Conservation (phyloP, 2,888 invertebrate species). For the Drosophila putrida region DNA sequence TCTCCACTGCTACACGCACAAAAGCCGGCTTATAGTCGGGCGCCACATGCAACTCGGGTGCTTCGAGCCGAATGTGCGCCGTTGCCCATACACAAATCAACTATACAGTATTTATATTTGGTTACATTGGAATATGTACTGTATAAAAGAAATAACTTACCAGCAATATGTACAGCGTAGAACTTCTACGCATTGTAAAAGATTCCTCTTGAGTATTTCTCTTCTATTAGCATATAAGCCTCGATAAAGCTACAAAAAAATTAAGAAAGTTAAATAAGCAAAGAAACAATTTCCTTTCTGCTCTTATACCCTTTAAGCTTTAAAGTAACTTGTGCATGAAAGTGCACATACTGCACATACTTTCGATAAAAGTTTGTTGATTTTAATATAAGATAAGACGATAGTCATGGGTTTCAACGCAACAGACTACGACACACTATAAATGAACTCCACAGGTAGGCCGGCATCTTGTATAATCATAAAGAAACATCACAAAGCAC, state of each 20-base stretch:
- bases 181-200: slow-evolving; percentile 54
- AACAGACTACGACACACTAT: too few species aligned
- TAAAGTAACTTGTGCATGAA: too few species aligned
- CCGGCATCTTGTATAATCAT: too few species aligned
- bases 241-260: not conserved
- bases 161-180: slow-evolving; percentile 55
- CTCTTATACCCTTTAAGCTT: too few species aligned
- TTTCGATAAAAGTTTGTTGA: too few species aligned
- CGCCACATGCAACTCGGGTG: slow-evolving; percentile 72
- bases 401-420: too few species aligned
- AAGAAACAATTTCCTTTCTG: too few species aligned
- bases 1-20: slow-evolving; percentile 84
- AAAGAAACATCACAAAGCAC: too few species aligned
- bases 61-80: slow-evolving; percentile 80
- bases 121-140: not conserved
- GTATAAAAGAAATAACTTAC: slow-evolving; percentile 34
- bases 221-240: not conserved
- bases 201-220: not conserved
- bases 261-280: too few species aligned
- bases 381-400: too few species aligned
- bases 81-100: slow-evolving; percentile 52
- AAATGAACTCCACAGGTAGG: too few species aligned
- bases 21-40: slow-evolving; percentile 76
- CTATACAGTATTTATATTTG: slow-evolving; percentile 15
- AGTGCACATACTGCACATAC: too few species aligned